phyloP scores from a whole-genome alignment of 1,140 invertebrate genomes.

The Drosophila pectinifera region DNA sequence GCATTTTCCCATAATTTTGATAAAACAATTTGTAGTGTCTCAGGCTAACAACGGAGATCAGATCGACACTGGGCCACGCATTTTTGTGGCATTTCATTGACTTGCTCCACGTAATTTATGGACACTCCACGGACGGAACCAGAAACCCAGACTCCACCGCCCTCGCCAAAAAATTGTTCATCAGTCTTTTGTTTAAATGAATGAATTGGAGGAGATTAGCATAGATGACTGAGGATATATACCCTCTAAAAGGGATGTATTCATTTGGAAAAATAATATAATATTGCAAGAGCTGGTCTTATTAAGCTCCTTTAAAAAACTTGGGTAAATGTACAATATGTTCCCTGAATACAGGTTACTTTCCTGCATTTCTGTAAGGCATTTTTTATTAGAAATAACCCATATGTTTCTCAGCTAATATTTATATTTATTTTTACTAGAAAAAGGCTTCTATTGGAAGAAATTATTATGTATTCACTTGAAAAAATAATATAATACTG shows the following conservation, averaged over 20 bases:
- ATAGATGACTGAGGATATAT: slow-evolving; percentile 7
- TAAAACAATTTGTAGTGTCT: slow-evolving; percentile 66
- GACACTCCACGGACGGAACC: slow-evolving; percentile 27
- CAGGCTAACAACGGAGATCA: slow-evolving; percentile 27
- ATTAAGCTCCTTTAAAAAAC: too few species aligned
- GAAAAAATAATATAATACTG: too few species aligned
- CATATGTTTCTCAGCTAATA: too few species aligned
- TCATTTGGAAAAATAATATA: too few species aligned
- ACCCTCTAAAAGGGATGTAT: neutral
- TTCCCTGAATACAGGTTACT: too few species aligned
- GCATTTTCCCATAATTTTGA: slow-evolving; percentile 78
- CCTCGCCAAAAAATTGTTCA: slow-evolving; percentile 29
- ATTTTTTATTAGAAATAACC: too few species aligned
- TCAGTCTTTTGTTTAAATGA: slow-evolving; percentile 23
- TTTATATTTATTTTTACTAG: too few species aligned
- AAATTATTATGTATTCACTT: too few species aligned
- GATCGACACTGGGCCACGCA: slow-evolving; percentile 38
- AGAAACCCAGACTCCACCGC: slow-evolving; percentile 18
- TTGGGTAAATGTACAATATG: too few species aligned
- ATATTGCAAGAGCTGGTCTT: too few species aligned
- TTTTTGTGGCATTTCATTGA: slow-evolving; percentile 69
- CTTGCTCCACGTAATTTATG: slow-evolving; percentile 66
- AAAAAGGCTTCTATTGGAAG: too few species aligned
- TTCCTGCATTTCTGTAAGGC: too few species aligned
- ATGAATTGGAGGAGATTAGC: slow-evolving; percentile 4